A percentile compares a stretch with the other conserved stretches of the same genome.
These are phyloP conservation scores for Parnassius glacialis DNA, from an alignment of 2,888 invertebrate genomes.

Conservation along the genomic window DNA sequence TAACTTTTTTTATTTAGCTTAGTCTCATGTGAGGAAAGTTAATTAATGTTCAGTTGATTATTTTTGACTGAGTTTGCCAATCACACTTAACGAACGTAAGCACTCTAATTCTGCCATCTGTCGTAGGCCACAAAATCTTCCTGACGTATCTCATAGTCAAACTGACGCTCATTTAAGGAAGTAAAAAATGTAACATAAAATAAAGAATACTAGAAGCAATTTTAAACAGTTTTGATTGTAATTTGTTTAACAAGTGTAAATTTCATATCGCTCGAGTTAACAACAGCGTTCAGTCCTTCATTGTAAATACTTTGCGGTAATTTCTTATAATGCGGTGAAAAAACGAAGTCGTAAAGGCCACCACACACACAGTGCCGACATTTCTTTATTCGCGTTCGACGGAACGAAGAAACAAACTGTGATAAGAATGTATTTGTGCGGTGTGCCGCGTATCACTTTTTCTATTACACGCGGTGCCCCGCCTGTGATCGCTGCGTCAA, in stretches of 20 bases:
- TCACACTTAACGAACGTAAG: too few species aligned
- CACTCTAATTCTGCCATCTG: too few species aligned
- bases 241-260: neutral
- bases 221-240: too few species aligned
- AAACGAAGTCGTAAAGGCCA: slow-evolving; percentile 36
- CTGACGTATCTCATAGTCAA: too few species aligned
- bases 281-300: slow-evolving; percentile 7
- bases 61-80: too few species aligned
- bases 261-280: slow-evolving; percentile 10
- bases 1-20: too few species aligned
- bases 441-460: slow-evolving; percentile 73
- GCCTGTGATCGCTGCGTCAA: slow-evolving; percentile 44
- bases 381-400: slow-evolving; percentile 33
- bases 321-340: slow-evolving; percentile 22
- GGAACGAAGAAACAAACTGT: slow-evolving; percentile 41
- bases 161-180: too few species aligned
- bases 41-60: too few species aligned
- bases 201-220: too few species aligned
- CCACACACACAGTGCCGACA: slow-evolving; percentile 39
- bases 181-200: too few species aligned
- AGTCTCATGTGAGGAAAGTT: too few species aligned
- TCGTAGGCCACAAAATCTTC: too few species aligned
- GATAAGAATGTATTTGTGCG: slow-evolving; percentile 65
- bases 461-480: slow-evolving; percentile 62
- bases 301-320: slow-evolving; percentile 16